phyloP scores from a whole-genome alignment of 2,113 vertebrate species.

The Malurus elegans region DNA sequence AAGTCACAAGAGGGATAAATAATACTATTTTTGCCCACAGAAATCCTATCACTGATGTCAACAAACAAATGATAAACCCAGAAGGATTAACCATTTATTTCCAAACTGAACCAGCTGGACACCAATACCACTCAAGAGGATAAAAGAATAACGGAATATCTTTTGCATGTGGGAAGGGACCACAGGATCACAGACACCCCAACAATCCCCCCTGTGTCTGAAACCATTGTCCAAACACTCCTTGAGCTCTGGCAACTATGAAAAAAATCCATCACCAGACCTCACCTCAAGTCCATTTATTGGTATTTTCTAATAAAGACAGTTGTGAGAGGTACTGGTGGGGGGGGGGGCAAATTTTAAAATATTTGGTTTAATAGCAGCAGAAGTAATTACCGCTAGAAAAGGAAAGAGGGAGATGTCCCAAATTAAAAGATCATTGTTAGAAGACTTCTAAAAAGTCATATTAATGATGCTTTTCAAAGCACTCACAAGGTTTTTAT shows the following conservation, averaged over 20 bases:
- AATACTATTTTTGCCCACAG: neutral
- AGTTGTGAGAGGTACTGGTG: too few relatives aligned
- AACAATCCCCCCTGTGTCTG: neutral
- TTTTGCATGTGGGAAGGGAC: neutral
- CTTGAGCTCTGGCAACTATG: neutral
- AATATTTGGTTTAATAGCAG: neutral
- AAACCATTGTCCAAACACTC: accelerated
- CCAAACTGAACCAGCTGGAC: accelerated
- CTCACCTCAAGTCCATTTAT: neutral
- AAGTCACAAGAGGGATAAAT: neutral
- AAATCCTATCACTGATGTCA: neutral
- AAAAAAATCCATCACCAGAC: neutral
- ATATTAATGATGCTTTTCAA: accelerated
- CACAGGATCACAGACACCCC: neutral
- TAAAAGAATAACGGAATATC: neutral
- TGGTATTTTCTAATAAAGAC: neutral
- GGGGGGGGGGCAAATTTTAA: neutral
- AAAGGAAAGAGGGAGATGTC: neutral
- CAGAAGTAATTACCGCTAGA: neutral
- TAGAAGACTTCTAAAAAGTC: neutral
- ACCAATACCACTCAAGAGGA: neutral
- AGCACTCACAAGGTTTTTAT: neutral
- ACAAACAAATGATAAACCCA: neutral
- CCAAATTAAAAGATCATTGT: neutral
- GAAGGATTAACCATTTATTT: accelerated